Evolutionary conservation across 2,113 vertebrate genomes (phyloP), one percentile per base, ranked within the genome.

Genomic region (Verasper variegatus): DNA sequence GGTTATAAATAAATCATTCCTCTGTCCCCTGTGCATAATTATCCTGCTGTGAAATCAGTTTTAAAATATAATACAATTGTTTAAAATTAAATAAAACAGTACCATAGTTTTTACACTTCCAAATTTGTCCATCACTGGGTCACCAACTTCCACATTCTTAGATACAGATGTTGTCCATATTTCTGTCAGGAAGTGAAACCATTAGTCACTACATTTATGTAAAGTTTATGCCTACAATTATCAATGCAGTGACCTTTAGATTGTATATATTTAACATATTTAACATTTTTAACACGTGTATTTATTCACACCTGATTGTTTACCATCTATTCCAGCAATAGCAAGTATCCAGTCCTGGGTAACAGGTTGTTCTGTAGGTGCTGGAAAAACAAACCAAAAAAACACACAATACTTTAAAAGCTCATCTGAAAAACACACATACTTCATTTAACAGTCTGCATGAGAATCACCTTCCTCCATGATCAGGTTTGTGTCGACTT

Each of bases 391-490:
- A 51, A 73, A 64, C 5, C 18, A 20, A 21, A n/a, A 12, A 12
- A 18, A 12, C 18, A 5, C 17, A 61, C 18, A 40, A 37, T 7
- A 35, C 5, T 57, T 2, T 58, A 0, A 55, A 37, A 8, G 23
- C 13, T 73, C 4, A 3, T 31, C 11, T 20, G 18, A 23, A 45
- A 63, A 24, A 4, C 45, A 42, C n/a, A 68, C 45, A 24, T 5
- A 35, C 3, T 49, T 64, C 7, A 35, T 51, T 2, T 14, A 1
- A 12, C 2, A 1, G 5, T 68, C 45, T 59, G 51, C 20, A 21
- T 3, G 0, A 24, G 17, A 6, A 4, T 72, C 76, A 89, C 89
- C 87, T 87, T 86, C 72, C 55, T 81, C 67, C 21, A 91, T 51
- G 13, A 64, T 35, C 69, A 93, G 72, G 0, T 74, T 10, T 21